Conservation (phyloP, 2,888 invertebrate genomes). For the Eurois occulta region DNA sequence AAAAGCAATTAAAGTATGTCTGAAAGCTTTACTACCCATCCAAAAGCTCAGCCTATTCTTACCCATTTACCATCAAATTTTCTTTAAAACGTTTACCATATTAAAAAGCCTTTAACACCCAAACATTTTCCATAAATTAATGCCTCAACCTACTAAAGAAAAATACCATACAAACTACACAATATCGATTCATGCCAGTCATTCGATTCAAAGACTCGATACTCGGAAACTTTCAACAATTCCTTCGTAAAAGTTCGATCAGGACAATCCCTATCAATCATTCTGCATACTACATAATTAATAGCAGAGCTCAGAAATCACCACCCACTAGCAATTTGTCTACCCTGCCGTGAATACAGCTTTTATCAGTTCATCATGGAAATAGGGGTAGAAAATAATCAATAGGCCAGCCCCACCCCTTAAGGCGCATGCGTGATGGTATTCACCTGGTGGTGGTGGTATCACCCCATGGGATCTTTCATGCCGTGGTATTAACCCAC, state of each 20-base stretch:
- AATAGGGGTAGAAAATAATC: slow-evolving; percentile 86
- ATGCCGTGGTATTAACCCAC: slow-evolving; percentile 78
- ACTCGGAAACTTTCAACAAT: slow-evolving; percentile 38
- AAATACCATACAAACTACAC: background rate
- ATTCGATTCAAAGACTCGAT: slow-evolving; percentile 36
- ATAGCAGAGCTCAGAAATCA: slow-evolving; percentile 81
- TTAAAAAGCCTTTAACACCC: slow-evolving; percentile 4
- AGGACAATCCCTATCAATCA: slow-evolving; percentile 85
- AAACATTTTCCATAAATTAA: slow-evolving; percentile 6
- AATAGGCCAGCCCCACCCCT: slow-evolving; percentile 86
- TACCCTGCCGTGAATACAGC: slow-evolving; percentile 80
- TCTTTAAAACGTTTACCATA: background rate
- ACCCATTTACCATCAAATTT: slow-evolving; percentile 3
- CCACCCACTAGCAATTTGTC: slow-evolving; percentile 85
- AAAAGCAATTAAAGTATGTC: slow-evolving; percentile 1
- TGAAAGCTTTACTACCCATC: slow-evolving; percentile 19
- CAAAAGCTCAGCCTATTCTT: slow-evolving; percentile 7
- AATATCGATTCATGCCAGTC: slow-evolving; percentile 43
- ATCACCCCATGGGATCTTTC: slow-evolving; percentile 79
- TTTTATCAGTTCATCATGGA: slow-evolving; percentile 87
- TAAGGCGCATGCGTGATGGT: slow-evolving; percentile 86
- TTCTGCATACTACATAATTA: slow-evolving; percentile 86
- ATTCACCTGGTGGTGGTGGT: slow-evolving; percentile 85
- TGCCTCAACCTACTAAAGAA: background rate
- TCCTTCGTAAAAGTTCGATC: slow-evolving; percentile 65